Conservation (phyloP, 1,140 invertebrate species). For the roundworm (Caenorhabditis elegans) region WBcel235 BX284605.5:3467501-3468000, state of each 20-base stretch:
- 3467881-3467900: neutral
- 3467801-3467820: neutral
- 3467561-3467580: neutral
- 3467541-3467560: neutral
- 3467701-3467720: neutral
- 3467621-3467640: neutral
- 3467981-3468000: constrained; percentile 32
- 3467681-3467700: neutral
- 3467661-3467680: neutral
- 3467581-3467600: neutral
- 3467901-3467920: neutral
- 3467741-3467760: neutral
- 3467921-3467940: neutral
- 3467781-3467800: neutral
- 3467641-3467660: neutral
- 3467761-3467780: neutral
- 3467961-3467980: neutral
- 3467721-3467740: neutral
- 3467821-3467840: neutral
- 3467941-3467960: neutral
- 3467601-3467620: neutral
- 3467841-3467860: constrained; percentile 3
- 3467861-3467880: neutral
- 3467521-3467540: neutral
- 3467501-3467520: too few species aligned